Evolutionary conservation across 2,888 invertebrate genomes (phyloP), one percentile per base, ranked within the genome.

Genomic region (Torymus texanus): DNA sequence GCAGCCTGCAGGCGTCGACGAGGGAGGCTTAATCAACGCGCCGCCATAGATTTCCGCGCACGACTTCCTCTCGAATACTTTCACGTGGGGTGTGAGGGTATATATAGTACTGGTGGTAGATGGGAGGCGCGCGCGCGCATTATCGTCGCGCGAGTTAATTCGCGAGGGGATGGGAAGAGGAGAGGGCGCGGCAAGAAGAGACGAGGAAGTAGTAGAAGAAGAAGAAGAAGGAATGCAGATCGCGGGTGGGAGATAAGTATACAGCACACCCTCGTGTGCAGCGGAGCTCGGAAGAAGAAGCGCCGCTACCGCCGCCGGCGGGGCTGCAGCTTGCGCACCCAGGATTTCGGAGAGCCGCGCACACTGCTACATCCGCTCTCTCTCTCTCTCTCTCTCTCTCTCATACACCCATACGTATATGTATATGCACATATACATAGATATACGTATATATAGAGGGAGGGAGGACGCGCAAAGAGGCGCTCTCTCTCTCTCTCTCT

Each of bases 211-310:
- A 79, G 41, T 8, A 5, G 41, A 41, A 41, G 41, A 41, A 41
- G 41, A 41, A 41, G 41, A 8, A 83, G 82, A 65, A 83, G 83
- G 82, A 75, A 72, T 82, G 68, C 76, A 75, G 72, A 72, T 72
- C 55, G 53, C 41, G 41, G 41, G 41, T 41, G 41, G 41, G 41
- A 72, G 62, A 72, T 72, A 72, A 72, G 72, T 55, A 55, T 53
- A 29, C 12, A 24, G 14, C 21, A 8, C 41, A 41, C 41, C 41
- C 41, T 41, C 41, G 41, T 41, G 41, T 41, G 41, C 41, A 41
- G 41, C 41, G 41, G 41, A 41, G 41, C 41, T 41, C 41, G 41
- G 67, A 59, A 51, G 29, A 55, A 29, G 61, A 61, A 29, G 67
- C 11, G 68, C 58, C 13, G 56, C 10, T 11, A 1, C 10, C 12